Percentiles rank a stretch among this genome's conserved stretches.
Evolutionary conservation across 2,113 vertebrate genomes (phyloP).

Genomic region (Hippocampus mohnikei): DNA sequence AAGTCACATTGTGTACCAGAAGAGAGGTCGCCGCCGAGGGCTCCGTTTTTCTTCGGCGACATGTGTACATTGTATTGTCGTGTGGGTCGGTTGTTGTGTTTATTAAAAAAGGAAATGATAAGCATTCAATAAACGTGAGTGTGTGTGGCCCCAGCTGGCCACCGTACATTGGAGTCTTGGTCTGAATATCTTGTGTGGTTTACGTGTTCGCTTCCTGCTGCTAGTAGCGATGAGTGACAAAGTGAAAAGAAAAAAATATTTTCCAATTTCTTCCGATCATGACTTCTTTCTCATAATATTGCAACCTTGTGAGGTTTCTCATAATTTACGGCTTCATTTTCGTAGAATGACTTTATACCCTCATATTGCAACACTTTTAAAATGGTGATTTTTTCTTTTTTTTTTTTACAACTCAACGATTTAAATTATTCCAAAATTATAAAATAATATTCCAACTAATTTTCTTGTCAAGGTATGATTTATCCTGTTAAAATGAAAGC

Average conservation of each 20-base stretch:
- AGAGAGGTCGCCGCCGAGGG: constrained; percentile 52
- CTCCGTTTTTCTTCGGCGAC: constrained; percentile 42
- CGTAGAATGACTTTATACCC: neutral
- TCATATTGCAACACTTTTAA: neutral
- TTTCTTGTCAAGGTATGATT: no score
- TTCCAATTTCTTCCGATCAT: no score
- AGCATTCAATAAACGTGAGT: constrained; percentile 4
- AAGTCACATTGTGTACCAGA: constrained; percentile 47
- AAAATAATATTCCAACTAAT: no score
- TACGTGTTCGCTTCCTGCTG: neutral
- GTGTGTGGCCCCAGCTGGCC: constrained; percentile 1
- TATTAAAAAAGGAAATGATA: constrained; percentile 53
- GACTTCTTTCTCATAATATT: no score
- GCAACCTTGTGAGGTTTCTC: no score
- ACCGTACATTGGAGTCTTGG: constrained; percentile 1
- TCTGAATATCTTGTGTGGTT: neutral
- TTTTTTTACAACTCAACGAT: neutral
- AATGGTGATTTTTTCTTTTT: neutral
- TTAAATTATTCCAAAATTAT: neutral
- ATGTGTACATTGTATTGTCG: constrained; percentile 61
- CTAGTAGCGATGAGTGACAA: neutral
- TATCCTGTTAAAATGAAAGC: constrained; percentile 4
- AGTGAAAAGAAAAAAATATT: no score
- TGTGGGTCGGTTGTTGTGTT: constrained; percentile 70
- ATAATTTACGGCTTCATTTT: neutral